Evolutionary conservation across 2,797 vertebrate species (phyloP).

Genomic region (Lepus oiostolus): DNA sequence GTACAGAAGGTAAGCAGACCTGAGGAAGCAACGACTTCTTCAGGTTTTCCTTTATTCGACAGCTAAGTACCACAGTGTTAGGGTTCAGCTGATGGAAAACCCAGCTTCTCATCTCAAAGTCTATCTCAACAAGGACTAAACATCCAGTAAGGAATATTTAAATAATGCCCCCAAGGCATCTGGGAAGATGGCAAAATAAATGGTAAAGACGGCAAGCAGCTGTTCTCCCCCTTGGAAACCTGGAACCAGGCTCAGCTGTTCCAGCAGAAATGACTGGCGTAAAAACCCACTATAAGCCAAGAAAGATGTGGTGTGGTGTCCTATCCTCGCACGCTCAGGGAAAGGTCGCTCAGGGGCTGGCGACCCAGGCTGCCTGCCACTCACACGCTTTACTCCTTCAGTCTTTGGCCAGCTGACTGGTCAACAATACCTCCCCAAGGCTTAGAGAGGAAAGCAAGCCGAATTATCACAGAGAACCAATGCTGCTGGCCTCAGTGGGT

Average conservation of each 20-base stretch:
- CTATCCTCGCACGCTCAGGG: neutral
- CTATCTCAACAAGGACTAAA: constrained; percentile 32
- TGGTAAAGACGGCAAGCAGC: neutral
- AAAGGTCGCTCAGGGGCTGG: neutral
- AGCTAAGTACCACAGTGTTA: neutral
- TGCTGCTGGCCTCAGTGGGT: neutral
- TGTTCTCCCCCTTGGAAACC: constrained; percentile 43
- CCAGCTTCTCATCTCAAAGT: constrained; percentile 20
- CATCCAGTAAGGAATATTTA: constrained; percentile 23
- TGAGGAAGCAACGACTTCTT: constrained; percentile 83
- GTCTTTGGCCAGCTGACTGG: neutral
- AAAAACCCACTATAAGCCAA: neutral
- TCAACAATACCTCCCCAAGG: neutral
- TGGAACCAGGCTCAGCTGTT: constrained; percentile 3
- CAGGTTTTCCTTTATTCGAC: neutral
- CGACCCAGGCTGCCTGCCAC: neutral
- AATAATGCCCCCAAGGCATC: neutral
- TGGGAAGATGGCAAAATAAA: neutral
- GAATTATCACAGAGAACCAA: constrained; percentile 7
- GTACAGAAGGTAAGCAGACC: constrained; percentile 98
- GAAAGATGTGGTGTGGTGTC: neutral
- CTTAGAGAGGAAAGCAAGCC: constrained; percentile 5
- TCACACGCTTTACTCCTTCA: constrained; percentile 17
- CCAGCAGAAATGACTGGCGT: neutral
- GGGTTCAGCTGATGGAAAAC: neutral